Conservation (phyloP, 2,113 vertebrate genomes). For the Odontesthes bonariensis region DNA sequence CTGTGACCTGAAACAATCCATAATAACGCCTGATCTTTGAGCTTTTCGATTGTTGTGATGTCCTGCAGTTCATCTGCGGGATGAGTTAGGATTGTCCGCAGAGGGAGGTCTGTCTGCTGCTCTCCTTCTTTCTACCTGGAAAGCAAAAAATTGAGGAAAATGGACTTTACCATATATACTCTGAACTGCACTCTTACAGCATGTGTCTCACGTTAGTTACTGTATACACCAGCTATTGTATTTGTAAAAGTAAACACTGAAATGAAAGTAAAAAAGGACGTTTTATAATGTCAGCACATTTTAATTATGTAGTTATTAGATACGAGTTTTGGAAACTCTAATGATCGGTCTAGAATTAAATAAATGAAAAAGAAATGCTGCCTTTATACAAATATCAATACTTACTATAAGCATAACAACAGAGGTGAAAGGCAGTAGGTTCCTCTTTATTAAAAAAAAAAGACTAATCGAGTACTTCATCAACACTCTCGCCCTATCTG, state of each 20-base stretch:
- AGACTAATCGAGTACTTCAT: too few relatives aligned
- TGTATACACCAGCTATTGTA: background rate
- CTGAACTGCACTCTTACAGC: background rate
- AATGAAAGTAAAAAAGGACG: background rate
- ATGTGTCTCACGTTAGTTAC: too few relatives aligned
- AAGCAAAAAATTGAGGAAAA: background rate
- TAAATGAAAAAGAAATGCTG: too few relatives aligned
- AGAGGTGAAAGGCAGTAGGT: background rate
- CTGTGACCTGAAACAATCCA: slow-evolving; percentile 47
- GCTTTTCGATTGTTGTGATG: slow-evolving; percentile 46
- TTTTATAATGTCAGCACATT: background rate
- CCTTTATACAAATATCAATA: too few relatives aligned
- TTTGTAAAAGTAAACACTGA: background rate
- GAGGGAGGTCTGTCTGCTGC: background rate
- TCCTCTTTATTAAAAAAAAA: background rate
- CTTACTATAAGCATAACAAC: too few relatives aligned
- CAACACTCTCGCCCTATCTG: too few relatives aligned
- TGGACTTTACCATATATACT: background rate
- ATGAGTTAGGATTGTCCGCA: background rate
- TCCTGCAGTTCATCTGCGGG: background rate
- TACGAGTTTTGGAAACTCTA: too few relatives aligned
- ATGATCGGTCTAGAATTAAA: too few relatives aligned
- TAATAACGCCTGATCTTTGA: slow-evolving; percentile 55
- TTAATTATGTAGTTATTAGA: too few relatives aligned
- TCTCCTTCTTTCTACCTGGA: background rate